phyloP scores from a whole-genome alignment of 2,113 vertebrate genomes.

The Monopterus albus region DNA sequence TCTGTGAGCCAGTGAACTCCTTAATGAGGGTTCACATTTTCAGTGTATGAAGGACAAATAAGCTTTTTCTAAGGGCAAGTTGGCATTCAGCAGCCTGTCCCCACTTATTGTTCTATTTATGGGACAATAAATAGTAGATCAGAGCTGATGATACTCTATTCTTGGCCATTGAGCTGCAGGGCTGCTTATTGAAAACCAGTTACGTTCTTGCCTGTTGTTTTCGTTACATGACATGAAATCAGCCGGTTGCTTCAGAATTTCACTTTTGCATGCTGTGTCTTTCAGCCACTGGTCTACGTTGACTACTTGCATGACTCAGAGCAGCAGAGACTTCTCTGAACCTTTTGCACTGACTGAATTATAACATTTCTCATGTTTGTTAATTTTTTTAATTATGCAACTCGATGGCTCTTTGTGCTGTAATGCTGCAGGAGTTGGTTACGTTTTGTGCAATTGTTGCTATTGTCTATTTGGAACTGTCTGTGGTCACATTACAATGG shows the following conservation, averaged over 20 bases:
- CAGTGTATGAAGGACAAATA: neutral
- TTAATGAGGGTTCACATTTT: neutral
- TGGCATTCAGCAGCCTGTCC: neutral
- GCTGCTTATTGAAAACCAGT: constrained; percentile 5
- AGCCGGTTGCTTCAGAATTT: constrained; percentile 7
- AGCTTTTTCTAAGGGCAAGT: constrained; percentile 9
- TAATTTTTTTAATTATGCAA: constrained; percentile 37
- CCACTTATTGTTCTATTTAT: neutral
- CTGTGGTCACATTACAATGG: neutral
- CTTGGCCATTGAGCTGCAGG: neutral
- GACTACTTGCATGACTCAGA: constrained; percentile 50
- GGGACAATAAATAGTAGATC: neutral
- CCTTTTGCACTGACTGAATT: constrained; percentile 56
- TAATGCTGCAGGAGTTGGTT: constrained; percentile 3
- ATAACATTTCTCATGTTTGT: neutral
- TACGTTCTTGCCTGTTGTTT: neutral
- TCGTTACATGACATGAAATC: neutral
- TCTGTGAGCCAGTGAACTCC: neutral
- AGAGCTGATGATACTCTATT: neutral
- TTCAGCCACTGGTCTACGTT: constrained; percentile 3
- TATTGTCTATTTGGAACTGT: neutral
- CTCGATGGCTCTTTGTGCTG: neutral
- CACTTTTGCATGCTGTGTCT: constrained; percentile 54
- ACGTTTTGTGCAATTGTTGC: neutral
- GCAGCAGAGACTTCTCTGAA: constrained; percentile 37